Percentiles rank a stretch among this genome's conserved stretches.
These are phyloP conservation scores for Hyaena hyaena DNA, from an alignment of 2,113 vertebrate genomes.

Conservation along the genomic window DNA sequence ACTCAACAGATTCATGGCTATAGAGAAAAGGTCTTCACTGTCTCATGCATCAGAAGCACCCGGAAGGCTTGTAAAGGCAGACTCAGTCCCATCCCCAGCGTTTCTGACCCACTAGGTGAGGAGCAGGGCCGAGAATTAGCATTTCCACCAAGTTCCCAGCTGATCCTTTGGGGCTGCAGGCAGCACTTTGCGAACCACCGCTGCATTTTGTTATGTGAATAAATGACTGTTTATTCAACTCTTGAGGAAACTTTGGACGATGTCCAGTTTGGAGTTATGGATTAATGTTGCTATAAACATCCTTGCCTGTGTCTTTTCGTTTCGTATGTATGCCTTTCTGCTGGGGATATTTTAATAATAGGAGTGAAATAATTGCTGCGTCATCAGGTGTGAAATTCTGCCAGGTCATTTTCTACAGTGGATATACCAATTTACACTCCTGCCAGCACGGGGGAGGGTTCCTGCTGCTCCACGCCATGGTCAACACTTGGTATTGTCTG, in stretches of 20 bases:
- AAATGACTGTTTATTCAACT: neutral
- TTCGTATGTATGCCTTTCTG: neutral
- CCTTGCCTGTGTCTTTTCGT: neutral
- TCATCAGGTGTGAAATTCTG: neutral
- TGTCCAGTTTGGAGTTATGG: neutral
- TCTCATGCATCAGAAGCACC: neutral
- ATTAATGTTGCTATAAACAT: neutral
- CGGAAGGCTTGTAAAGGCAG: neutral
- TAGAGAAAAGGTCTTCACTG: neutral
- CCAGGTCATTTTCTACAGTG: neutral
- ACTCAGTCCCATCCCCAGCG: neutral
- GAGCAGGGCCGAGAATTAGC: neutral
- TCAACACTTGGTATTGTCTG: neutral
- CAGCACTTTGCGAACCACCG: neutral
- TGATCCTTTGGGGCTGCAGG: neutral
- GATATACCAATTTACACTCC: neutral
- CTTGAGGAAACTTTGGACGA: neutral
- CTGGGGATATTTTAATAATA: neutral
- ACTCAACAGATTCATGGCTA: neutral
- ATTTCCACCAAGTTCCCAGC: neutral
- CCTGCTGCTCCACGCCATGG: neutral
- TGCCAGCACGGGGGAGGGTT: neutral
- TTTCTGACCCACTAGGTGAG: neutral
- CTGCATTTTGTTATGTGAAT: neutral
- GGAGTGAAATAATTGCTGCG: neutral